phyloP scores from a whole-genome alignment of 1,140 invertebrate genomes.

The Drosophila repleta region DNA sequence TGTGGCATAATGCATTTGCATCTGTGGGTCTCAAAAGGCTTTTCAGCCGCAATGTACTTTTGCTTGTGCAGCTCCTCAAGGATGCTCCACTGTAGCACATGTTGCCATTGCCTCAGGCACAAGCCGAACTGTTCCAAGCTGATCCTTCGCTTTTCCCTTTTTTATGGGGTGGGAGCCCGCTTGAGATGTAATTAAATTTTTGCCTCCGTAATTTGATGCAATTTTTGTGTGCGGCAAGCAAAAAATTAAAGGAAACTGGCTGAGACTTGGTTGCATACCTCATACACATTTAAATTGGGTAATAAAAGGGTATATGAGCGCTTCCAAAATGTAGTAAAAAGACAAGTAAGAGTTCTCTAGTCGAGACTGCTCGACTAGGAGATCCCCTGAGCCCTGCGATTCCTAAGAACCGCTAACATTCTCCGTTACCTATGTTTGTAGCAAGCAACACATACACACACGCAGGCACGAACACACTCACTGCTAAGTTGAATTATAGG shows the following conservation, averaged over 20 bases:
- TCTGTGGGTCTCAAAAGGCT: conserved; percentile 77
- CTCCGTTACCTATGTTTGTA: too few species aligned
- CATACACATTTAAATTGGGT: not conserved
- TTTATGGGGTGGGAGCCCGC: conserved; percentile 36
- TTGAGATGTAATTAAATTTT: conserved; percentile 77
- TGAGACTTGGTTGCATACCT: conserved; percentile 34
- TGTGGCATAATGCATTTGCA: conserved; percentile 80
- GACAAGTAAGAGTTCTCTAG: too few species aligned
- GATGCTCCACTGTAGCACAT: conserved; percentile 81
- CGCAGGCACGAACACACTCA: too few species aligned
- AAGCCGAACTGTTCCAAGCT: not conserved
- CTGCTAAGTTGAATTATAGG: too few species aligned
- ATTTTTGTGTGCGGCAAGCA: conserved; percentile 41
- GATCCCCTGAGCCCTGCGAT: too few species aligned
- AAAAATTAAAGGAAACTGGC: conserved; percentile 58
- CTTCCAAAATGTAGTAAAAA: too few species aligned
- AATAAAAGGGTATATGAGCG: not conserved
- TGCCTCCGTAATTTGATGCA: conserved; percentile 77
- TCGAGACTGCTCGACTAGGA: too few species aligned
- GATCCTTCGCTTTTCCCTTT: conserved; percentile 31
- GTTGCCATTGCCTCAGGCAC: conserved; percentile 59
- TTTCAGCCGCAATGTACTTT: conserved; percentile 59
- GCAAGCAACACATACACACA: too few species aligned
- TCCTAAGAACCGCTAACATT: too few species aligned
- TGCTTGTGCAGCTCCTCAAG: conserved; percentile 70